Conservation (phyloP, 2,797 vertebrate species). For the Bufotes viridis region DNA sequence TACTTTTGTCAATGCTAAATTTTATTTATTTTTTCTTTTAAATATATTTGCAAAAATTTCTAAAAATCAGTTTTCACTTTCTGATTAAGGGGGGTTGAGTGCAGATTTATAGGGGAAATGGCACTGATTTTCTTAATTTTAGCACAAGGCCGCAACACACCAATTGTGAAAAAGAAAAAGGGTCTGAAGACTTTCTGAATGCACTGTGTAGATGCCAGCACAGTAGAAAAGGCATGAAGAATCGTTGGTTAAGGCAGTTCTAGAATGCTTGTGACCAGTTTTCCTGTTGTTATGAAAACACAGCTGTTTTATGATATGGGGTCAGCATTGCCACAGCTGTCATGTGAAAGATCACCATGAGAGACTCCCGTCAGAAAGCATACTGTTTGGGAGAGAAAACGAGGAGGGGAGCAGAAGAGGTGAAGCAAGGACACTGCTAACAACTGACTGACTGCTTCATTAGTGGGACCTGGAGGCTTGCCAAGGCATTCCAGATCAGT, state of each 20-base stretch:
- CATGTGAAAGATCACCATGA: constrained; percentile 47
- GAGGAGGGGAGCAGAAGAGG: constrained; percentile 57
- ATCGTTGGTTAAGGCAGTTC: constrained; percentile 11
- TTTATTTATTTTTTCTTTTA: too few species aligned
- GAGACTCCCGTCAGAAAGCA: constrained; percentile 35
- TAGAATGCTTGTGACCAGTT: constrained; percentile 34
- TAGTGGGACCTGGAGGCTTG: constrained; percentile 66
- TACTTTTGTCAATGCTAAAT: too few species aligned
- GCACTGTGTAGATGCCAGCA: constrained; percentile 2
- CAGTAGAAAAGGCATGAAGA: constrained; percentile 14
- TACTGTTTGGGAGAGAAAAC: constrained; percentile 48
- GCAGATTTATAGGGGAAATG: too few species aligned
- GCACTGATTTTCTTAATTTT: too few species aligned
- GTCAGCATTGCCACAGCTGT: constrained; percentile 39
- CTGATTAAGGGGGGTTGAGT: too few species aligned
- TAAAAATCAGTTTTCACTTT: too few species aligned
- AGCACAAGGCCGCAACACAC: too few species aligned
- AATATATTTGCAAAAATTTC: too few species aligned
- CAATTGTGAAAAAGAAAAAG: too few species aligned
- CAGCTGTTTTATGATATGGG: constrained; percentile 43
- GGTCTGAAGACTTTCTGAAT: too few species aligned
- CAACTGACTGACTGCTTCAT: constrained; percentile 69
- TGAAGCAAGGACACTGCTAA: constrained; percentile 60
- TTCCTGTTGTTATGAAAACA: constrained; percentile 44
- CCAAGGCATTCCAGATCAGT: constrained; percentile 66